These are phyloP conservation scores for Sporophila hypoxantha DNA, from an alignment of 2,113 vertebrate species.

Conservation along the genomic window DNA sequence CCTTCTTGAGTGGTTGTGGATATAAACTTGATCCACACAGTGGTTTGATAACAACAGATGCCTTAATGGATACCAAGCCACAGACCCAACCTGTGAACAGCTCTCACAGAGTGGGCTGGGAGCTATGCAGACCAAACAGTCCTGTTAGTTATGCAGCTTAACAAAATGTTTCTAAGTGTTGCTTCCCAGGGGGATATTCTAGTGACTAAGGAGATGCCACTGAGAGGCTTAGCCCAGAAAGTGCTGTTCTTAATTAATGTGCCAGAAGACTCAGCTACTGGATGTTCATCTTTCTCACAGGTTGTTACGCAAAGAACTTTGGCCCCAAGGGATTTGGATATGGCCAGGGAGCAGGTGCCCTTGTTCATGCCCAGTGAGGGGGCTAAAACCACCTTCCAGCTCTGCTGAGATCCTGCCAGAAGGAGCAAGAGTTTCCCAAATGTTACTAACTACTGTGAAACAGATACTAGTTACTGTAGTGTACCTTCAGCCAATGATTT, in stretches of 20 bases:
- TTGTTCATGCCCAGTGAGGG: conserved; percentile 77
- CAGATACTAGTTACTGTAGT: conserved; percentile 20
- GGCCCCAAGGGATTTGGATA: conserved; percentile 83
- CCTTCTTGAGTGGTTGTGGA: fast-evolving
- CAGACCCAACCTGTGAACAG: fast-evolving
- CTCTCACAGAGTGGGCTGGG: background rate
- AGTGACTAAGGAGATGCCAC: background rate
- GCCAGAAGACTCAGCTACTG: background rate
- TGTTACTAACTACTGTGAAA: conserved; percentile 67
- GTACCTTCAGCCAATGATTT: background rate
- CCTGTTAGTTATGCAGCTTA: fast-evolving
- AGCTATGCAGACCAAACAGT: background rate
- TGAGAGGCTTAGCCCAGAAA: background rate
- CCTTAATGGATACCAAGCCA: background rate
- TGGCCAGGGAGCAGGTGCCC: conserved; percentile 79
- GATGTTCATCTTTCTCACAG: background rate
- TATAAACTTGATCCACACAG: background rate
- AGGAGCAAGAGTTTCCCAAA: background rate
- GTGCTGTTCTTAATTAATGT: background rate
- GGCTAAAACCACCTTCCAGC: background rate
- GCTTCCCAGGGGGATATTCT: background rate
- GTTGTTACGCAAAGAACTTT: conserved; percentile 83
- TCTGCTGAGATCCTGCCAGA: conserved; percentile 22
- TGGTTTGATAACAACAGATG: background rate
- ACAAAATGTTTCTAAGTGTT: fast-evolving